These are phyloP conservation scores for Heteromormyrus szaboi DNA, from an alignment of 2,797 vertebrate genomes.

Conservation along the genomic window DNA sequence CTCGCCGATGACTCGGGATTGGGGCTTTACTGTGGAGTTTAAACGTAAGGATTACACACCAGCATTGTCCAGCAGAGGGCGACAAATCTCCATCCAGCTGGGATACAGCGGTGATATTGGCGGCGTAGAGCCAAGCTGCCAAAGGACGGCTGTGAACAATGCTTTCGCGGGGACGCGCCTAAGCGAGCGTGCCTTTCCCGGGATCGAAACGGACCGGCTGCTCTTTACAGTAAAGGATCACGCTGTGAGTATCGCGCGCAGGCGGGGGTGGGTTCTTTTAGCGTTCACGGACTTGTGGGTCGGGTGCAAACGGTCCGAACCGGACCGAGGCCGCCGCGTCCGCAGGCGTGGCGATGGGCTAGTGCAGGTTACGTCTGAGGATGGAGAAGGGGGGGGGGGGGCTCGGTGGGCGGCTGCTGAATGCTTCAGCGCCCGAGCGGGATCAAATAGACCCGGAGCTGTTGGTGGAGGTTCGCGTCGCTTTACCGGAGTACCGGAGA, in stretches of 20 bases:
- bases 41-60: not conserved
- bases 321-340: constrained; percentile 7
- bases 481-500: not conserved
- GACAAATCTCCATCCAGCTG: not conserved
- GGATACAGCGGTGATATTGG: constrained; percentile 13
- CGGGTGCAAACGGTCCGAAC: not conserved
- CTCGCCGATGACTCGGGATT: not conserved
- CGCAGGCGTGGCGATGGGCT: constrained; percentile 70
- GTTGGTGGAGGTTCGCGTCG: not conserved
- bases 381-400: constrained; percentile 22
- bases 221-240: not conserved
- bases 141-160: constrained; percentile 18
- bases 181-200: not conserved
- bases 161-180: not conserved
- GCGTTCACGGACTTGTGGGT: not conserved
- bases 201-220: not conserved
- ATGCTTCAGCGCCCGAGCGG: not conserved
- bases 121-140: not conserved
- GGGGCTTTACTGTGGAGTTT: not conserved
- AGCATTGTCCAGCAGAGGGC: not conserved
- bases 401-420: constrained; percentile 5
- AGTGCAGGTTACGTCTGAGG: constrained; percentile 47
- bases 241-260: not conserved
- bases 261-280: not conserved
- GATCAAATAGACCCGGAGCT: not conserved